phyloP scores from a whole-genome alignment of 2,888 invertebrate species.

The Caenorhabditis virilis region DNA sequence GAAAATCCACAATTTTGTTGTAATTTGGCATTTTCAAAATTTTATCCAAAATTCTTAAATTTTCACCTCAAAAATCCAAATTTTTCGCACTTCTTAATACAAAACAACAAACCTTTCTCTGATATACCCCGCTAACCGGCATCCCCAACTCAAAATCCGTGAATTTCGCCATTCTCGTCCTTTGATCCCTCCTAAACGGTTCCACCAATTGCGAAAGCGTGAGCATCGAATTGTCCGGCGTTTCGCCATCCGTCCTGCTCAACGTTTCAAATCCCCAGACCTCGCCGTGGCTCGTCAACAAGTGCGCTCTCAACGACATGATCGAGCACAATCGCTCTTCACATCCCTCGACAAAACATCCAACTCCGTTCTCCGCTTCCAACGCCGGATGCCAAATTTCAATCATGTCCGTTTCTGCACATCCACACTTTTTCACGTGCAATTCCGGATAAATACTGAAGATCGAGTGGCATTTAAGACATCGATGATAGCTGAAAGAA shows the following conservation, averaged over 20 bases:
- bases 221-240: background rate
- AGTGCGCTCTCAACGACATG: background rate
- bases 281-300: background rate
- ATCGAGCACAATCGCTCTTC: slow-evolving; percentile 1
- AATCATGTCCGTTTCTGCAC: background rate
- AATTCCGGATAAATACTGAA: background rate
- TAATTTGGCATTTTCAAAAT: too few species aligned
- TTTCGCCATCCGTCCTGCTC: background rate
- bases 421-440: slow-evolving; percentile 4
- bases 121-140: slow-evolving; percentile 15
- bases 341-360: background rate
- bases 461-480: slow-evolving; percentile 7
- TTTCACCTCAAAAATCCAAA: too few species aligned
- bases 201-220: background rate
- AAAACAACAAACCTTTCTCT: too few species aligned
- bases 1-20: too few species aligned
- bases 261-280: background rate
- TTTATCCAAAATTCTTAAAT: too few species aligned
- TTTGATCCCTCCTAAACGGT: background rate
- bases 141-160: slow-evolving; percentile 23
- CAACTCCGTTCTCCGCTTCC: background rate
- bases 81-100: too few species aligned
- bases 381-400: slow-evolving; percentile 6
- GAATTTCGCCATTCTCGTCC: slow-evolving; percentile 11
- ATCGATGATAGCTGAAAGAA: slow-evolving; percentile 8